phyloP scores from a whole-genome alignment of 2,888 invertebrate species.

The Xestia c-nigrum region DNA sequence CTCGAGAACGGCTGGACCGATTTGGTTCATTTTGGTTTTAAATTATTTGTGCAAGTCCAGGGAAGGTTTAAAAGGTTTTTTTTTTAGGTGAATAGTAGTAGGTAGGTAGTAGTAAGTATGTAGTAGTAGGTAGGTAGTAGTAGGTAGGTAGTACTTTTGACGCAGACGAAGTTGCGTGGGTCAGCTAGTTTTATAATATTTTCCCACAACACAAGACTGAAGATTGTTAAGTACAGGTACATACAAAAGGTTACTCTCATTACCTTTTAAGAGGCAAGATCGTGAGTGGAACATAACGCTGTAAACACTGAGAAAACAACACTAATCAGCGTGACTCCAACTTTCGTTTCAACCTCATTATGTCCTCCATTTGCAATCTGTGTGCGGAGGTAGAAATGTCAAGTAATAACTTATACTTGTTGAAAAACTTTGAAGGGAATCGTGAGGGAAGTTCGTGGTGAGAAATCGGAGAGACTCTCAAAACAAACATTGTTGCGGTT shows the following conservation, averaged over 20 bases:
- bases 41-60: no score
- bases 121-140: no score
- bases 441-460: conserved; percentile 11
- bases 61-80: no score
- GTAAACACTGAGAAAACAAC: conserved; percentile 39
- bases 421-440: not conserved
- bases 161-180: no score
- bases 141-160: no score
- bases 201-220: conserved; percentile 17
- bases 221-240: conserved; percentile 6
- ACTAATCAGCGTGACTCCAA: conserved; percentile 53
- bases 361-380: conserved; percentile 38
- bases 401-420: conserved; percentile 17
- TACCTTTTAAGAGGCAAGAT: conserved; percentile 41
- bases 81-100: no score
- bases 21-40: no score
- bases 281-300: conserved; percentile 47
- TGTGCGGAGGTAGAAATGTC: conserved; percentile 29
- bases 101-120: no score
- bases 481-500: not conserved
- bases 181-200: no score
- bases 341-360: conserved; percentile 47
- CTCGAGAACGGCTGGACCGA: no score
- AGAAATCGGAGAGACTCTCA: not conserved
- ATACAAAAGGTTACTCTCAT: conserved; percentile 51